Evolutionary conservation across 2,113 vertebrate species (phyloP).

Genomic region (Salvator merianae): DNA sequence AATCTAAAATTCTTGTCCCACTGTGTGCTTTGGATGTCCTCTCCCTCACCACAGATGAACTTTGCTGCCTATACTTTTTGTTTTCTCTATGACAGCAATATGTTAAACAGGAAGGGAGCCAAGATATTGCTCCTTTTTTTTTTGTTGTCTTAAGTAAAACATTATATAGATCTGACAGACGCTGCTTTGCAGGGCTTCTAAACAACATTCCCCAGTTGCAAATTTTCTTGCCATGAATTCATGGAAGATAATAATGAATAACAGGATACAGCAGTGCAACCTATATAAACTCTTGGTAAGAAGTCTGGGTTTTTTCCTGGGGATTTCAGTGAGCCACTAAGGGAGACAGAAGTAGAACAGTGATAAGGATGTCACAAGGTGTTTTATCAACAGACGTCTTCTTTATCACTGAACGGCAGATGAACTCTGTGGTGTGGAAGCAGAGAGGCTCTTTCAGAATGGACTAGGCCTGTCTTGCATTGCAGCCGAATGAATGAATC

Average conservation of each 20-base stretch:
- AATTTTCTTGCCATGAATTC: background rate
- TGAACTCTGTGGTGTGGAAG: background rate
- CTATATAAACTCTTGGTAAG: conserved; percentile 3
- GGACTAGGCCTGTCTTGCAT: background rate
- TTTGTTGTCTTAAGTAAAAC: background rate
- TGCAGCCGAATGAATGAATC: background rate
- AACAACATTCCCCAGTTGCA: background rate
- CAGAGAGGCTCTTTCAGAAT: background rate
- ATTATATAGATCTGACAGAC: background rate
- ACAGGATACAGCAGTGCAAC: background rate
- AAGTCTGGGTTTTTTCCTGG: background rate
- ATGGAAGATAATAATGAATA: background rate
- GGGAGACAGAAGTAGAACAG: background rate
- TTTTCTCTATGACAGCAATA: background rate
- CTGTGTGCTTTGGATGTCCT: background rate
- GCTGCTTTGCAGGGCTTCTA: background rate
- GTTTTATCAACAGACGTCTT: conserved; percentile 2
- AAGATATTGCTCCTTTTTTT: background rate
- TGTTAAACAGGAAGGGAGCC: background rate
- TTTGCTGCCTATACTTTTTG: background rate
- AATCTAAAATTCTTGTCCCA: no score
- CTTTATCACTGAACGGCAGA: conserved; percentile 26
- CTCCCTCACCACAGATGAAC: background rate
- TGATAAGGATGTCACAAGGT: background rate
- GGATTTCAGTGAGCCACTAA: background rate